phyloP scores from a whole-genome alignment of 64 coral and sea anemone species.

The Astreopora myriophthalma region DNA sequence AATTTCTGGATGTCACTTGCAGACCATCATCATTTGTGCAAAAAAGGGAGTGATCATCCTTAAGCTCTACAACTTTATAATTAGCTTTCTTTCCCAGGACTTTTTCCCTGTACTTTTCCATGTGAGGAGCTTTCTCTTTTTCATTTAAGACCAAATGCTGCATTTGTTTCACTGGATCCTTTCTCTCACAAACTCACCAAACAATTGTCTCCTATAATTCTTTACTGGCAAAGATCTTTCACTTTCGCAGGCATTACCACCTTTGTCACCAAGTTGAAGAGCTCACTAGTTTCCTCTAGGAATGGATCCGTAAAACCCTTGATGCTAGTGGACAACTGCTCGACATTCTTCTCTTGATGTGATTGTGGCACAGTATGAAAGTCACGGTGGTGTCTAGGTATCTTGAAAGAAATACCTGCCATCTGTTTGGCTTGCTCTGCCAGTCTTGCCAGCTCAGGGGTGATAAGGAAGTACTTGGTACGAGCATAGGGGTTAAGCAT shows the following conservation, averaged over 20 bases:
- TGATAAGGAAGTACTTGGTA: neutral
- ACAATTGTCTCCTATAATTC: too few relatives aligned
- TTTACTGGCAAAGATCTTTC: neutral
- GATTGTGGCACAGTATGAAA: neutral
- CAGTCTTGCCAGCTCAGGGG: slow-evolving; percentile 24
- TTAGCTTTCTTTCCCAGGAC: too few relatives aligned
- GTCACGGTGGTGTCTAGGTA: neutral
- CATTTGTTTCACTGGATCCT: too few relatives aligned
- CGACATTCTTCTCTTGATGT: slow-evolving; percentile 30
- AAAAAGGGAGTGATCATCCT: too few relatives aligned
- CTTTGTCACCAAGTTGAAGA: slow-evolving; percentile 66
- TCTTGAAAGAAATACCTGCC: neutral
- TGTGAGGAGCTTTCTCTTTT: too few relatives aligned
- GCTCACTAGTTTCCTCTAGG: slow-evolving; percentile 13
- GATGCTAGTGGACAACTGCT: neutral
- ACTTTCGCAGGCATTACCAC: slow-evolving; percentile 34
- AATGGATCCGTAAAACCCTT: slow-evolving; percentile 55
- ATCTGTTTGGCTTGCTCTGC: slow-evolving; percentile 39
- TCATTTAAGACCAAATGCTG: too few relatives aligned
- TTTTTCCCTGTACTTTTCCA: too few relatives aligned
- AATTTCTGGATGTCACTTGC: slow-evolving; percentile 54
- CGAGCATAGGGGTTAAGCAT: neutral
- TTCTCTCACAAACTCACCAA: too few relatives aligned
- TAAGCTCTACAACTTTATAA: too few relatives aligned
- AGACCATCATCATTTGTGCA: neutral